Evolutionary conservation across 2,888 invertebrate genomes (phyloP).

Genomic region (Macaria notata): DNA sequence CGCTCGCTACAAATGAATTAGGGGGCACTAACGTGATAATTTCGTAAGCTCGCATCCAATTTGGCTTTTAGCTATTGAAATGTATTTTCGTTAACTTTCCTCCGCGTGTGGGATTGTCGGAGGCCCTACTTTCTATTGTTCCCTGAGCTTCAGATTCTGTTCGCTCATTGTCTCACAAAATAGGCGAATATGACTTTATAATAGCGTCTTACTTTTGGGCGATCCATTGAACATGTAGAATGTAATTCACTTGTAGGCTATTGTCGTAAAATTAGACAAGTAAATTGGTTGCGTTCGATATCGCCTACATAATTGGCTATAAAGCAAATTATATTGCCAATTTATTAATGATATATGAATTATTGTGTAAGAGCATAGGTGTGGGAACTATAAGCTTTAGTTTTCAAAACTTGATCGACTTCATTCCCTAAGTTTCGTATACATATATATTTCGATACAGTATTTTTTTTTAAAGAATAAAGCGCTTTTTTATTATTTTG

Average conservation of each 20-base stretch:
- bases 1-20: conserved; percentile 70
- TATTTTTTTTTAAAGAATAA: too few species aligned
- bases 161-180: conserved; percentile 50
- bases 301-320: conserved; percentile 4
- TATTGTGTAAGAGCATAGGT: conserved; percentile 4
- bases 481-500: too few species aligned
- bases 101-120: conserved; percentile 43
- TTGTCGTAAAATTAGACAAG: conserved; percentile 47
- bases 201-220: conserved; percentile 54
- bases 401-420: too few species aligned
- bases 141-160: conserved; percentile 46
- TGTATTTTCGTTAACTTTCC: conserved; percentile 79
- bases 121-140: conserved; percentile 65
- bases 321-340: conserved; percentile 17
- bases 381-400: too few species aligned
- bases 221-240: conserved; percentile 54
- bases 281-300: conserved; percentile 36
- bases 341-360: conserved; percentile 19
- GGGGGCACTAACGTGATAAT: conserved; percentile 68
- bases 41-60: conserved; percentile 72
- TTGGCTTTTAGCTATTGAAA: conserved; percentile 75
- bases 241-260: conserved; percentile 46
- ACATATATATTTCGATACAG: too few species aligned
- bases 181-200: conserved; percentile 58
- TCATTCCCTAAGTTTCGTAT: too few species aligned